Evolutionary conservation across 1,140 invertebrate genomes (phyloP), one percentile per base, ranked within the genome.

Genomic region (Pseudomyrmex concolor): DNA sequence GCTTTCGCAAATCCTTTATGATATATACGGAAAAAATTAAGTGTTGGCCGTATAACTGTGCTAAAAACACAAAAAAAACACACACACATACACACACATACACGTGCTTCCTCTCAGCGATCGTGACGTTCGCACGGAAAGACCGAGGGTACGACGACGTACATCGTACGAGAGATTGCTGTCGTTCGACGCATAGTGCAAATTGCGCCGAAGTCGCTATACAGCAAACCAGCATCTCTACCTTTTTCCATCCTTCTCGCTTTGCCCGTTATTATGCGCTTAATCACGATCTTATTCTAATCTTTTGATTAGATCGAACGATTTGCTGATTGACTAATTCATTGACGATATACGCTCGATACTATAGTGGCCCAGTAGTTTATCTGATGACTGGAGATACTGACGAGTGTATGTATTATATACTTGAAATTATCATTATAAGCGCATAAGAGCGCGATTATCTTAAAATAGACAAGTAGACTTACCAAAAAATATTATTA

Each of bases 31-130:
- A 89, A 81, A 84, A 77, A 64, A 84, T 45, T 9, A 76, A 84
- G 86, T 67, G 86, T 86, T 89, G 87, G 66, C 86, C 86, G 87
- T 88, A 89, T 86, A 55, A 73, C 10, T 22, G 5, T 72, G 64
- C 12, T 15, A 5, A 83, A 72, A 17, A 51, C 51, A 67, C n/a
- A n/a, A n/a, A n/a, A n/a, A n/a, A n/a, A 55, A 54, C 17, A 54
- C 12, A 62, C 12, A 82, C 1, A 25, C 25, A 22, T 1, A 22
- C 22, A 22, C 51, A 45, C 3, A 81, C 2, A 74, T 12, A n/a
- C 54, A 51, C 5, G 51, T 59, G 54, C 72, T 55, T 59, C 51
- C 45, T 83, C 72, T 83, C 34, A 64, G 72, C 62, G 60, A 82
- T 72, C 48, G 13, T 70, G 55, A 55, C 34, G 19, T 25, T 80